Evolutionary conservation across 2,797 vertebrate genomes (phyloP), one percentile per base, ranked within the genome.

Genomic region (Megalops cyprinoides): DNA sequence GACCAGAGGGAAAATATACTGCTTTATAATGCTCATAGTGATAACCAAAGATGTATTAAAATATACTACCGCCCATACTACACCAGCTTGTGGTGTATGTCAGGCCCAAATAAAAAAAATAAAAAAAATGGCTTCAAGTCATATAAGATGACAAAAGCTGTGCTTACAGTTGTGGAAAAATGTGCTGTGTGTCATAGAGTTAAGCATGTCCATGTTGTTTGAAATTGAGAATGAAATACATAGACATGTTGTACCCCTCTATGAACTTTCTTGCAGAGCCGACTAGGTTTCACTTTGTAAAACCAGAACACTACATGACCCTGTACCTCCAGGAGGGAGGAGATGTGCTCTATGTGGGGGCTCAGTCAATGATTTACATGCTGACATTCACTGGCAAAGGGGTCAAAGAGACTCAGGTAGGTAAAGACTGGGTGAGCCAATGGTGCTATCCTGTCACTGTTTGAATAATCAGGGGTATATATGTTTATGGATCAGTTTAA

Each of bases 321-420:
- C 89, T 96, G 88, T 94, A 92, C 88, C 95, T 95, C 78, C 93
- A 91, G 78, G 88, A 91, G 14, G 94, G 93, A 7, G 92, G 88
- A 15, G 88, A 94, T 84, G 92, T 88, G 3, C 90, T 96, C 53
- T 93, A 94, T 3, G 90, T 96, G 44, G 95, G 95, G 18, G 95
- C 94, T 75, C 90, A 85, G 74, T 94, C 90, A 1, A 85, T 86
- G 48, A 85, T 96, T 88, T 94, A 93, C 51, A 79, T 93, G 76
- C 55, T 96, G 87, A 91, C 87, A 0, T 96, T 95, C 87, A 90
- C 80, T 7, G 87, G 91, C 81, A 89, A 90, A 86, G 90, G 86
- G 55, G 92, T 94, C 80, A 89, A 86, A 12, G 86, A 91, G 84
- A 80, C 82, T 1, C 85, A 92, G 94, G 95, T 96, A 92, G 67